Base-by-base conservation (phyloP, 2,113 vertebrate species). In the Mesoclemmys tuberculata region DNA sequence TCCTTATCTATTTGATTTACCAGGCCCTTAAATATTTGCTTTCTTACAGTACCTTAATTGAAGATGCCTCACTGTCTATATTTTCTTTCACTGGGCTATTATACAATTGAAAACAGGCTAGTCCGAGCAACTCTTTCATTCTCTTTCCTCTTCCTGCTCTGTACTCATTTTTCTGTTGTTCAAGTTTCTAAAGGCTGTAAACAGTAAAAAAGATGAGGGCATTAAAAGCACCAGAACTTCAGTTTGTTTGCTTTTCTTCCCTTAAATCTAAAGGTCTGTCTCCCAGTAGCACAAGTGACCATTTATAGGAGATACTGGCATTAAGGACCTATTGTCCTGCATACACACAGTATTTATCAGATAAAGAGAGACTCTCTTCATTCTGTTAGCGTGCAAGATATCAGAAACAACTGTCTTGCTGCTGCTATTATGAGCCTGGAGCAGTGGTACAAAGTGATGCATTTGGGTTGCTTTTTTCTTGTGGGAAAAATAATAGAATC, bases 11-110 rank as follows among this genome's bases (percentile, higher is more conserved):
- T 93, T 93, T 90, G 91, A 96, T 96, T 85, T 95, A 95, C 92
- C 21, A 9, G 75, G 90, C 96, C 61, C 88, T 98, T 96, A 97
- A 98, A 97, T 96, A 97, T 97, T 98, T 98, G 90, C 89, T 95
- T 95, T 93, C 80, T 89, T 94, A 71, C 48, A 77, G 91, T 95
- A 94, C 94, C 84, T 92, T 97, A 97, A 97, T 95, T 96, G 96
- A 94, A 94, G 94, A 92, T 93, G 96, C 48, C 61, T 94, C 79
- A 89, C 86, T 79, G 58, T 26, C 87, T 96, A 0, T 95, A 68
- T 93, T 96, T 97, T 88, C 75, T 93, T 79, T 92, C 80, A 61
- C 80, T 0, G 10, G 56, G 0, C 84, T 80, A 2, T 93, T 96
- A 81, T 87, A 49, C 29, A 74, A 79, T 93, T 95, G 90, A 80